Evolutionary conservation across 1,140 invertebrate species (phyloP), one percentile per base, ranked within the genome.

Genomic region (Cephus cinctus): DNA sequence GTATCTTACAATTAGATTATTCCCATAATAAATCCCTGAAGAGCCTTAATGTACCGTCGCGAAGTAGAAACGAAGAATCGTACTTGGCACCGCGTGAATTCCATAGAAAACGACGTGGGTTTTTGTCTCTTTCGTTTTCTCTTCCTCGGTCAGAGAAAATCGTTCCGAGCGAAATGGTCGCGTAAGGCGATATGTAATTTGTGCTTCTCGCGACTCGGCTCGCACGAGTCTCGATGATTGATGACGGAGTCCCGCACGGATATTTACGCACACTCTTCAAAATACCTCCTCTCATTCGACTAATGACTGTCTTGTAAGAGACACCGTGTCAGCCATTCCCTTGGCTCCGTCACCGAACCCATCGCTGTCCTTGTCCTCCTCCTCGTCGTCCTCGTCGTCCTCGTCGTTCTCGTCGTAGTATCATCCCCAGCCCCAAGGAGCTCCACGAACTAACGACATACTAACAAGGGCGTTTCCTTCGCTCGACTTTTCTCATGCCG

Each of bases 301-400:
- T 75, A 75, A 76, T 74, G 73, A 76, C 62, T 57, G 48, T 43
- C 57, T 55, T 47, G 54, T 59, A 63, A 63, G 57, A 65, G 64
- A 65, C 58, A 65, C 57, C 55, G 43, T 50, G 48, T 59, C 56
- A 60, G 50, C 52, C 57, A 44, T 42, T 49, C 44, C 59, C 50
- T 48, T n/a, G n/a, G n/a, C n/a, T n/a, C n/a, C n/a, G n/a, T n/a
- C n/a, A n/a, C n/a, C n/a, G n/a, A n/a, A n/a, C n/a, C n/a, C n/a
- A n/a, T n/a, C n/a, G n/a, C 34, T 36, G 14, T 30, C 14, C 15
- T 18, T 36, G 14, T 18, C 34, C 34, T 15, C 11, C 15, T 15
- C 34, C 14, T 12, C 9, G 14, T 14, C 4, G 9, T 12, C 27
- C 3, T 30, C 27, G 9, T 30, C 27, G 4, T 12, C 27, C 27